Conservation (phyloP, 2,888 invertebrate genomes). For the Pachydiplax longipennis region DNA sequence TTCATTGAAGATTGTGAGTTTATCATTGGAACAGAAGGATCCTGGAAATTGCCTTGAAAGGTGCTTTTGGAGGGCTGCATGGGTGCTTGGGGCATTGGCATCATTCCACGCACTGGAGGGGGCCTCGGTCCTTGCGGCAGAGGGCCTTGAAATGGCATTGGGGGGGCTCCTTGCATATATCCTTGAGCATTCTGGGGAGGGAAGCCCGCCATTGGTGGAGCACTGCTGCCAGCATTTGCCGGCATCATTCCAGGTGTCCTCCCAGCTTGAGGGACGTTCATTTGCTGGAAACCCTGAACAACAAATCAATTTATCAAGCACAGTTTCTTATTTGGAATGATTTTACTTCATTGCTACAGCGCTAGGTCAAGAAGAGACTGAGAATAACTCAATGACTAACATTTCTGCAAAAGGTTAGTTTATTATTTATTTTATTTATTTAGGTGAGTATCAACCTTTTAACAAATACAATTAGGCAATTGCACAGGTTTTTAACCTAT, state of each 20-base stretch:
- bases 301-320: background rate
- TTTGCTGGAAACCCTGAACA: background rate
- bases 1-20: background rate
- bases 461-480: no score
- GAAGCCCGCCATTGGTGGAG: no score
- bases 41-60: background rate
- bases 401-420: no score
- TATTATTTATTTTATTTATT: no score
- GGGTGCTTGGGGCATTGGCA: background rate
- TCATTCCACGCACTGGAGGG: background rate
- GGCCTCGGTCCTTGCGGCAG: conserved; percentile 34
- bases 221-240: no score
- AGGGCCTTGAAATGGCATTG: conserved; percentile 47
- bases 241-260: background rate
- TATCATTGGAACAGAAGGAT: background rate
- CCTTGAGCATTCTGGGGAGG: conserved; percentile 45
- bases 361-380: no score
- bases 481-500: no score
- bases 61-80: background rate
- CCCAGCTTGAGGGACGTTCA: background rate
- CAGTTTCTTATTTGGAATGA: no score
- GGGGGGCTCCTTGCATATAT: conserved; percentile 47
- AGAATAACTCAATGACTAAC: no score
- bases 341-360: no score
- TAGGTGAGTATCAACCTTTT: no score